phyloP scores from a whole-genome alignment of 2,888 invertebrate genomes.

The Acanthoscelides obtectus region DNA sequence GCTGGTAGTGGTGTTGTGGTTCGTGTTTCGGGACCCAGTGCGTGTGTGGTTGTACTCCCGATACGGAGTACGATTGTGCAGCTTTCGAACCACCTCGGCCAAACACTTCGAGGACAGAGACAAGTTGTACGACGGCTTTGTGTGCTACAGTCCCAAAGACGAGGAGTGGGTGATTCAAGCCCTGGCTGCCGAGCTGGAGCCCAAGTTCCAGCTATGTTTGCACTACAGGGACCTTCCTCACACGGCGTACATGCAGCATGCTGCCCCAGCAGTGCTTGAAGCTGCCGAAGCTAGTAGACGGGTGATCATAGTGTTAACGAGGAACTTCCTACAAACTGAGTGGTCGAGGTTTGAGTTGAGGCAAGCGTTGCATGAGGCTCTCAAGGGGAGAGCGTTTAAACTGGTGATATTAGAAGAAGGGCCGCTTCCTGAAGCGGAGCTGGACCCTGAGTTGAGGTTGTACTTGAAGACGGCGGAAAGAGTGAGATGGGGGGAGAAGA shows the following conservation, averaged over 20 bases:
- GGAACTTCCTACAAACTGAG: slow-evolving; percentile 87
- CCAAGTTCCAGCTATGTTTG: slow-evolving; percentile 80
- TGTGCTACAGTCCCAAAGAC: slow-evolving; percentile 89
- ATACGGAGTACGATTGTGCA: slow-evolving; percentile 78
- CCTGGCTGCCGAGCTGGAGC: slow-evolving; percentile 79
- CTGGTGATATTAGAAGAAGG: slow-evolving; percentile 86
- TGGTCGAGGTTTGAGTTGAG: slow-evolving; percentile 91
- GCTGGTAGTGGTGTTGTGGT: slow-evolving; percentile 70
- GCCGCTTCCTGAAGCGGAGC: slow-evolving; percentile 73
- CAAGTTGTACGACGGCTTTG: slow-evolving; percentile 87
- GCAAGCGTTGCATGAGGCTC: slow-evolving; percentile 83
- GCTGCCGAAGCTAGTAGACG: slow-evolving; percentile 84
- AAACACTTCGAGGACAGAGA: slow-evolving; percentile 70
- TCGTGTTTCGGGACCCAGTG: slow-evolving; percentile 80
- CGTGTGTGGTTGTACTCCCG: slow-evolving; percentile 84
- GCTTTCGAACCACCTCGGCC: slow-evolving; percentile 61
- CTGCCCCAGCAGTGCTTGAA: slow-evolving; percentile 73
- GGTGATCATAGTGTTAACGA: slow-evolving; percentile 81
- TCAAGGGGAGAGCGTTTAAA: slow-evolving; percentile 79
- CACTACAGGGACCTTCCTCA: slow-evolving; percentile 83
- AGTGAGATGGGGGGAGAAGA: slow-evolving; percentile 81
- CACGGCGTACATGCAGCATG: slow-evolving; percentile 56
- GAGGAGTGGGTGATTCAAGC: slow-evolving; percentile 84
- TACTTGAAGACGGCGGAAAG: slow-evolving; percentile 84
- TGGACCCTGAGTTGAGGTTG: slow-evolving; percentile 81